Base-by-base conservation (phyloP, 2,888 invertebrate genomes). In the Cancer borealis region DNA sequence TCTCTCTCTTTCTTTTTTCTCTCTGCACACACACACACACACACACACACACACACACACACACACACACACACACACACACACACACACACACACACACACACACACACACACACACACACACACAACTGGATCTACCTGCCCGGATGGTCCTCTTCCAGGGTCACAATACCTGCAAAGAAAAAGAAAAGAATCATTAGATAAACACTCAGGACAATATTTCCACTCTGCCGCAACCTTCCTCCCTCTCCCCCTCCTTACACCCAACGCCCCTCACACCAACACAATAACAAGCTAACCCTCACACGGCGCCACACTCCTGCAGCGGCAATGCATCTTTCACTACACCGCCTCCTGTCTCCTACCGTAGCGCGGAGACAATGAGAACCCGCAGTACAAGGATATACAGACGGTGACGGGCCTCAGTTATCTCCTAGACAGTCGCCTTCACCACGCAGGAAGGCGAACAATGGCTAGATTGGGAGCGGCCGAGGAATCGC, bases 401-500 rank as follows among this genome's bases (percentile, higher is more conserved):
- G 66, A 4, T n/a, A 66, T 66, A n/a, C n/a, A n/a, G 17, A 21
- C 66, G 66, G 66, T 66, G 66, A 66, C 66, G 66, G 66, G 66
- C n/a, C n/a, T 14, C 5, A 6, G 66, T 66, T 66, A 66, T 66
- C 66, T n/a, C 66, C n/a, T 66, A 21, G n/a, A n/a, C 66, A 21
- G n/a, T 66, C 66, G n/a, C 66, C n/a, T 66, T 66, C 66, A 66
- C 66, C 66, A n/a, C 66, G 5, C 21, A n/a, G 66, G 2, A 79
- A 26, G 30, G 30, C 79, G 30, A 30, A 30, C 30, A 79, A 79
- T 30, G 30, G 30, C 26, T 79, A 30, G 30, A 79, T 79, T 30
- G 79, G 30, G 30, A 79, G 79, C 79, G 79, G 79, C 79, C 30
- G 79, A 79, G 79, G 79, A 79, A 79, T 79, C 79, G 30, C 79